Base-by-base conservation (phyloP, 2,888 invertebrate species). In the Pristionchus entomophagus region DNA sequence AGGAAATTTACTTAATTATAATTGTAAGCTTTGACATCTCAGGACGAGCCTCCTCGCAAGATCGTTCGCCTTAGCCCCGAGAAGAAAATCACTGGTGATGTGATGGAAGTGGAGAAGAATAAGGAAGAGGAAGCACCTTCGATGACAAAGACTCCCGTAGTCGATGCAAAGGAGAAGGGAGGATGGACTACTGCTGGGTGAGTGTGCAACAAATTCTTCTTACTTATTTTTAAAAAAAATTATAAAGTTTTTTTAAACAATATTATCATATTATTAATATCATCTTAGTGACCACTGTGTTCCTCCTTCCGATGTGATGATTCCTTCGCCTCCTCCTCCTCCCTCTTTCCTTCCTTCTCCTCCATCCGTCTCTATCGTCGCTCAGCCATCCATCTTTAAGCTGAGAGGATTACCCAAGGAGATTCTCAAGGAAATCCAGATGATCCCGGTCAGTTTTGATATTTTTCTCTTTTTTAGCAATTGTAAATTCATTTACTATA, bases 121-220 rank as follows among this genome's bases (percentile, higher is more conserved):
- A n/a, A 82, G 82, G 62, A 82, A 38, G 82, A 82, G 12, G 65
- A 84, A 49, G 35, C 22, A 6, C 41, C 65, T 32, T 29, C 29
- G n/a, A 65, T 29, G 45, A 53, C 41, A 38, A 32, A 84, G 49
- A 49, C 3, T 45, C 6, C 22, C 22, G 17, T 8, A 22, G 45
- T 22, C 6, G 82, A 59, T 82, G n/a, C 53, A 3, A 82, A 59
- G 82, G 82, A 84, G 83, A 84, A 84, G 49, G 83, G 83, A 49
- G 83, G 83, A 84, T 84, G 83, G 83, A 62, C 65, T 49, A 49
- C 26, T 49, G 65, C 65, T 35, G 26, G 59, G n/a, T n/a, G n/a
- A n/a, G n/a, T n/a, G n/a, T n/a, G n/a, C n/a, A n/a, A n/a, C n/a
- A n/a, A n/a, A n/a, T n/a, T n/a, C n/a, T n/a, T n/a, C n/a, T n/a